Percentiles rank a stretch among this genome's conserved stretches.
Evolutionary conservation across 1,140 invertebrate species (phyloP).

Genomic region (Drosophila pachea): DNA sequence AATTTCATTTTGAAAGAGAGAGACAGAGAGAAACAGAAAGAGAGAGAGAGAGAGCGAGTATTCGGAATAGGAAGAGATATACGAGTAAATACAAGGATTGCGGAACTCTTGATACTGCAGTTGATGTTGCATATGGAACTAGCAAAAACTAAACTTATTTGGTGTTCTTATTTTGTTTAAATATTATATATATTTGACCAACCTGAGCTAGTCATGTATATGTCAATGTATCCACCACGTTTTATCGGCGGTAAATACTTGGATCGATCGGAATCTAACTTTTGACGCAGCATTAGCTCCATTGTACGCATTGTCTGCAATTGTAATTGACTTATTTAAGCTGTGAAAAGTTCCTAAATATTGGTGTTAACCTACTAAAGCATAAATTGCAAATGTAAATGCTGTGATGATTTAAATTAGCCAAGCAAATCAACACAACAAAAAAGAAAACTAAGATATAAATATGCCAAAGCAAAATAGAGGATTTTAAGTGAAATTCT

Average conservation of each 20-base stretch:
- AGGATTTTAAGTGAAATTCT: background rate
- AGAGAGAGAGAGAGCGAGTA: background rate
- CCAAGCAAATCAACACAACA: constrained; percentile 16
- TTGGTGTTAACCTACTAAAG: background rate
- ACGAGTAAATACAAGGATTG: constrained; percentile 35
- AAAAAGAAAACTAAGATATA: background rate
- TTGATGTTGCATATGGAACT: constrained; percentile 49
- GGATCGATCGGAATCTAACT: constrained; percentile 86
- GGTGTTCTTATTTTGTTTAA: constrained; percentile 24
- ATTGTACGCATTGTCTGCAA: constrained; percentile 84
- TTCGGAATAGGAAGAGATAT: constrained; percentile 32
- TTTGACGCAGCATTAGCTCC: constrained; percentile 86
- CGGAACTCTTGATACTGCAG: constrained; percentile 22
- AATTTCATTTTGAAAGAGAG: constrained; percentile 8
- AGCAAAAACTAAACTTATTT: constrained; percentile 60
- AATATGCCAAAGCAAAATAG: background rate
- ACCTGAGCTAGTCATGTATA: constrained; percentile 93
- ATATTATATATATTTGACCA: constrained; percentile 51
- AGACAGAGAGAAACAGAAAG: no score
- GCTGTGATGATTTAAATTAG: constrained; percentile 9
- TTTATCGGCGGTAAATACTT: constrained; percentile 91
- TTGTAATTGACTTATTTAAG: constrained; percentile 47
- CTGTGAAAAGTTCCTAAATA: constrained; percentile 10
- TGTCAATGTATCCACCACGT: constrained; percentile 89
- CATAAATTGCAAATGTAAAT: constrained; percentile 10